A percentile compares a stretch with the other conserved stretches of the same genome.
phyloP scores from a whole-genome alignment of 2,888 invertebrate genomes.

The Conus canariensis region DNA sequence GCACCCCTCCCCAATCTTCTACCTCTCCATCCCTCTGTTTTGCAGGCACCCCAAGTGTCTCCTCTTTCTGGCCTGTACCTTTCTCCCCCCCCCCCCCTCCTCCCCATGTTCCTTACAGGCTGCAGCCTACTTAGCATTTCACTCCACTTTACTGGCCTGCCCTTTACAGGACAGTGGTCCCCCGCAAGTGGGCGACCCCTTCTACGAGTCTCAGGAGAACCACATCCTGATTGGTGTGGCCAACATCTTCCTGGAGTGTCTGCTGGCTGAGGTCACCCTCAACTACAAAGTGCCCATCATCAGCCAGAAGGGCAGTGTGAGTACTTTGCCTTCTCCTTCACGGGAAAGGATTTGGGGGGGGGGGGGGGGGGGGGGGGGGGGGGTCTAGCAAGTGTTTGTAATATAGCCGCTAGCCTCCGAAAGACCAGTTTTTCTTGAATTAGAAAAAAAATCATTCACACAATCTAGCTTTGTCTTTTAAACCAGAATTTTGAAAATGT shows the following conservation, averaged over 20 bases:
- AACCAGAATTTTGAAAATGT: too few relatives aligned
- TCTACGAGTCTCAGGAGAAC: slow-evolving; percentile 98
- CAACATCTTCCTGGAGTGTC: slow-evolving; percentile 95
- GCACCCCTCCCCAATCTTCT: not conserved
- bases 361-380: too few relatives aligned
- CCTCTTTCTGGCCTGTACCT: not conserved
- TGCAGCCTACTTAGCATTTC: not conserved
- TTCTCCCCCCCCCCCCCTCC: slow-evolving; percentile 28
- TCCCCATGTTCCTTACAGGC: not conserved
- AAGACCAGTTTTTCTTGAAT: too few relatives aligned
- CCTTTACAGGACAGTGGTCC: slow-evolving; percentile 70
- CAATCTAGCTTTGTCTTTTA: too few relatives aligned
- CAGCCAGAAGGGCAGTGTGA: slow-evolving; percentile 96
- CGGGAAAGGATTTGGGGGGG: too few relatives aligned
- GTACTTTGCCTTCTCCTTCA: slow-evolving; percentile 12
- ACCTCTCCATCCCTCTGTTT: not conserved
- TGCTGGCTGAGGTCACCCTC: slow-evolving; percentile 88
- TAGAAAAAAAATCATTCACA: too few relatives aligned
- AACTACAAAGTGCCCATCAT: slow-evolving; percentile 99
- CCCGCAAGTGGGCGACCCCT: slow-evolving; percentile 86
- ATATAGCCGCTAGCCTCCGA: too few relatives aligned
- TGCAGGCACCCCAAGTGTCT: not conserved
- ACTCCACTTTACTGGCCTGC: not conserved
- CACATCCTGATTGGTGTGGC: slow-evolving; percentile 99
- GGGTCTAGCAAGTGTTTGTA: too few relatives aligned